phyloP scores from a whole-genome alignment of 2,113 vertebrate genomes.

The Tragelaphus buxtoni region DNA sequence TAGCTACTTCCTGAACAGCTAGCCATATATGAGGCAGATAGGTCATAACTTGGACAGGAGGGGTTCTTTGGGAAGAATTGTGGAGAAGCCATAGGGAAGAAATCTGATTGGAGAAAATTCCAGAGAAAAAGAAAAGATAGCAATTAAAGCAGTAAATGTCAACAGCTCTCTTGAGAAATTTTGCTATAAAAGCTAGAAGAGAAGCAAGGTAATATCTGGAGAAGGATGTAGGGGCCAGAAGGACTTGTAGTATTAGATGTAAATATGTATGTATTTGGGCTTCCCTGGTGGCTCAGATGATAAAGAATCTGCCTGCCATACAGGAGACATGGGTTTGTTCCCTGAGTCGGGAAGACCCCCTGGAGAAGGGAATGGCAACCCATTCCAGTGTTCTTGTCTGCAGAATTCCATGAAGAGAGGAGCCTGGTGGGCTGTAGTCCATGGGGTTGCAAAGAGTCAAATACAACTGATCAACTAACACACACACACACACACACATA shows the following conservation, averaged over 20 bases:
- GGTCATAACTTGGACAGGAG: not conserved
- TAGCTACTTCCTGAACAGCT: not conserved
- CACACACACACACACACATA: not conserved
- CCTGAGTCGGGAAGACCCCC: not conserved
- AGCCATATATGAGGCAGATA: not conserved
- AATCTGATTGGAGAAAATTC: not conserved
- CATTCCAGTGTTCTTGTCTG: not conserved
- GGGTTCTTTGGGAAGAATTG: not conserved
- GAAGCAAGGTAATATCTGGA: not conserved
- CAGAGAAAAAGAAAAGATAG: not conserved
- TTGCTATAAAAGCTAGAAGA: not conserved
- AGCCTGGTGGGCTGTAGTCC: not conserved
- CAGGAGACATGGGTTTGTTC: fast-evolving
- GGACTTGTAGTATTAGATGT: not conserved
- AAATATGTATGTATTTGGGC: not conserved
- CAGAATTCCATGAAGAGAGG: not conserved
- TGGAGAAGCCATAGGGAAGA: not conserved
- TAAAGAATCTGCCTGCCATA: not conserved
- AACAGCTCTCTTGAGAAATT: not conserved
- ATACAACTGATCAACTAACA: not conserved
- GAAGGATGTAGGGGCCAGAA: not conserved
- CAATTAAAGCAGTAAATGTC: not conserved
- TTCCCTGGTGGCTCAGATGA: not conserved
- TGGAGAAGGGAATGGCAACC: not conserved
- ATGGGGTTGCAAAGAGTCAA: not conserved